Percentiles rank a stretch among this genome's conserved stretches.
These are phyloP conservation scores for Tinamus guttatus DNA, from an alignment of 2,113 vertebrate species.

Conservation along the genomic window DNA sequence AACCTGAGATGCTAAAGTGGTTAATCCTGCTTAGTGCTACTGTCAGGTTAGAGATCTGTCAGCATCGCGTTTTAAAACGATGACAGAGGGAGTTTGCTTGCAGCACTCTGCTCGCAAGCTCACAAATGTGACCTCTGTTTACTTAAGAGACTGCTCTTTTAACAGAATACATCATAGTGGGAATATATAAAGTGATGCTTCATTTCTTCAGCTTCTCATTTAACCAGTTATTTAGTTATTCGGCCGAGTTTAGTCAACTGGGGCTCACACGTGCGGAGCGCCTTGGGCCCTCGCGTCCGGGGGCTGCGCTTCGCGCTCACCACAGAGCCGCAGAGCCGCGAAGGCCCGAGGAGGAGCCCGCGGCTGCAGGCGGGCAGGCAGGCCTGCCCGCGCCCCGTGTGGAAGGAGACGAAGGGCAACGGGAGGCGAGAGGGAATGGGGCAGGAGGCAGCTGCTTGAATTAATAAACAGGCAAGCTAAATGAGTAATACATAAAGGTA, in stretches of 20 bases:
- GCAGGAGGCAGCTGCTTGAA: not conserved
- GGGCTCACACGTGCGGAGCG: not conserved
- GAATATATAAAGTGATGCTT: not conserved
- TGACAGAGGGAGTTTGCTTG: slow-evolving; percentile 25
- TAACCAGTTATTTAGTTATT: not conserved
- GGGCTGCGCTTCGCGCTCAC: not conserved
- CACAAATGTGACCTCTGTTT: not conserved
- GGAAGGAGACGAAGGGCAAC: not conserved
- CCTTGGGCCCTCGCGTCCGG: fast-evolving
- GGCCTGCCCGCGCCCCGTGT: fast-evolving
- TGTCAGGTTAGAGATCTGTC: slow-evolving; percentile 21
- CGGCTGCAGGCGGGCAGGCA: too few species aligned
- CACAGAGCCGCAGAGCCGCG: not conserved
- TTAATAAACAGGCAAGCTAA: not conserved
- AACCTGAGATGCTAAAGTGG: slow-evolving; percentile 37
- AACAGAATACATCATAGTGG: not conserved
- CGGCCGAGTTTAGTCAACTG: not conserved
- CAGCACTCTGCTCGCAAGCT: not conserved
- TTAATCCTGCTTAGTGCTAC: slow-evolving; percentile 39
- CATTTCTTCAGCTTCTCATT: not conserved
- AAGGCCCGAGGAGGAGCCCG: not conserved
- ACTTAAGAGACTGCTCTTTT: not conserved
- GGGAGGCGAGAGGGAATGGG: too few species aligned
- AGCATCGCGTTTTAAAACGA: not conserved
- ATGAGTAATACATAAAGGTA: not conserved